Base-by-base conservation (phyloP, 2,113 vertebrate genomes). In the Prochilodus magdalenae region DNA sequence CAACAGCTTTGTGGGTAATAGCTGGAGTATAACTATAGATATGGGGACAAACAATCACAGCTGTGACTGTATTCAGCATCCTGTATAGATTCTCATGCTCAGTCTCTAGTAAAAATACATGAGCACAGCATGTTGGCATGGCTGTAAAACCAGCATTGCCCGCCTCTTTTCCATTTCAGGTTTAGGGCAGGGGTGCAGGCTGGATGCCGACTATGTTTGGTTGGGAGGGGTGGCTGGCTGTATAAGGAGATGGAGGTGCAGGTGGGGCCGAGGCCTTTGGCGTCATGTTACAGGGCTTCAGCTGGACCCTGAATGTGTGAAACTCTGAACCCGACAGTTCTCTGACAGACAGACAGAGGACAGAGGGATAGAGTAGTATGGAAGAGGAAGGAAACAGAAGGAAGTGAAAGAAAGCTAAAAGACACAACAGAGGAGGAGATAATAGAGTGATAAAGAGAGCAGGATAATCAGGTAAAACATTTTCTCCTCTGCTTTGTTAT, bases 231-330 rank as follows among this genome's bases (percentile, higher is more conserved):
- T 49, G 86, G 62, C 60, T 88, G 91, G 79, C 92, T 94, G 85
- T 93, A 93, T 94, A 93, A 91, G 93, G 93, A 92, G 72, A 89
- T 87, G 44, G 86, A 90, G 84, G 88, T 86, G 89, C 86, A 86
- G 81, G 85, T 53, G 82, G 71, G 62, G 79, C 79, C 73, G 47
- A 30, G 51, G 74, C 47, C n/a, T 40, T 30, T 44, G 40, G 60
- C 77, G 40, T 89, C 75, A 65, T 79, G 86, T 88, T 91, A 88
- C 90, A 88, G 83, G 77, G 84, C 44, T 83, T 83, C 79, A 81
- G 74, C 80, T 79, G 66, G 85, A 83, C 75, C 74, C 22, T 85
- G 83, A 75, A 73, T 62, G 79, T 26, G 71, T 83, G 70, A 76
- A 78, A 87, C 72, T 81, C 75, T 33, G 59, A 82, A 60, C 74